Conservation (phyloP, 2,888 invertebrate species). For the Linnaemya tessellans region DNA sequence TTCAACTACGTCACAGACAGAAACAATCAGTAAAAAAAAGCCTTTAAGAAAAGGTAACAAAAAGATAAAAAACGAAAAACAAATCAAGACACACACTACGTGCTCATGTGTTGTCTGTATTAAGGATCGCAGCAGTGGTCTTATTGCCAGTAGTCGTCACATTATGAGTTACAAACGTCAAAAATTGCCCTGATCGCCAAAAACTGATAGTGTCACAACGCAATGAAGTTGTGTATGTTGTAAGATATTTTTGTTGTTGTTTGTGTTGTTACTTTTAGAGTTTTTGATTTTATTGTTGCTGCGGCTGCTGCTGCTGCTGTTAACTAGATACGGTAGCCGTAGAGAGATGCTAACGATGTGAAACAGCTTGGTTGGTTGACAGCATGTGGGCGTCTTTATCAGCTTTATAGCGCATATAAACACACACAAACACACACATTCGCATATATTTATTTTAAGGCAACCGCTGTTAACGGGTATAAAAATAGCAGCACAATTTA, state of each 20-base stretch:
- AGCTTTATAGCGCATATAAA: constrained; percentile 42
- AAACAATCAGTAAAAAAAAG: not conserved
- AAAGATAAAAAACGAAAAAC: not conserved
- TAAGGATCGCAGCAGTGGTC: constrained; percentile 69
- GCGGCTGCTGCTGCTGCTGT: constrained; percentile 27
- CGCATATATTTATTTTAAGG: not conserved
- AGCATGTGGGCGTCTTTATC: constrained; percentile 77
- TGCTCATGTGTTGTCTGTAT: constrained; percentile 8
- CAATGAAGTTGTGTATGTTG: constrained; percentile 72
- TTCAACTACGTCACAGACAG: constrained; percentile 34
- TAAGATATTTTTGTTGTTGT: constrained; percentile 7
- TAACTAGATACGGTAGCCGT: constrained; percentile 64
- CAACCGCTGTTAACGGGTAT: constrained; percentile 20
- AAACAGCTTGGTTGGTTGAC: constrained; percentile 67
- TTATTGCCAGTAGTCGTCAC: constrained; percentile 70
- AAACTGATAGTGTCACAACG: constrained; percentile 72
- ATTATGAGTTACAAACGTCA: constrained; percentile 73
- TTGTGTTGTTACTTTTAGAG: constrained; percentile 13
- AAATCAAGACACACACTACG: constrained; percentile 36
- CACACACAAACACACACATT: constrained; percentile 4
- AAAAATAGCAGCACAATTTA: constrained; percentile 52
- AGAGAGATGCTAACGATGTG: constrained; percentile 71
- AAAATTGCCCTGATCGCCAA: constrained; percentile 74
- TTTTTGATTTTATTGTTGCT: constrained; percentile 42
- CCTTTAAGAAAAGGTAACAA: constrained; percentile 32